Base-by-base conservation (phyloP, 2,113 vertebrate genomes). In the Gasterosteus nipponicus region DNA sequence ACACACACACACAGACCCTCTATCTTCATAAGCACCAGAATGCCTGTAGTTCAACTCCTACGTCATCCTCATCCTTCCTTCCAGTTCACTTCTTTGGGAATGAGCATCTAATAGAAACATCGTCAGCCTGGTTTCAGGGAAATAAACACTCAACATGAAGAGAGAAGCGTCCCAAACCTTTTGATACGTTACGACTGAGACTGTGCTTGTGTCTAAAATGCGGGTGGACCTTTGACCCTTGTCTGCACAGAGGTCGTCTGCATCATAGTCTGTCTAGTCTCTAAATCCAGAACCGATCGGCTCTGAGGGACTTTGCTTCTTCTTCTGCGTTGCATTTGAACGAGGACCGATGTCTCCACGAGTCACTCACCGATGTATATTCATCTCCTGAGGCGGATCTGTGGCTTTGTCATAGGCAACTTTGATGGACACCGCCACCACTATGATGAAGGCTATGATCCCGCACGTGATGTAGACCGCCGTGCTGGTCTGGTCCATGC, bases 401-500 rank as follows among this genome's bases (percentile, higher is more conserved):
- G 96, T 98, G 2, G 97, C 96, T 95, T 99, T 99, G 91, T 99
- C 98, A 4, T 99, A 99, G 60, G 97, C 96, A 88, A 99, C 97
- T 96, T 99, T 99, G 61, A 93, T 96, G 7, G 97, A 98, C 91
- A 99, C 96, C 2, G 96, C 97, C 11, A 97, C 91, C 42, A 98
- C 96, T 73, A 99, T 96, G 85, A 99, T 96, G 75, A 98, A 98
- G 89, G 97, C 97, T 75, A 99, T 96, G 88, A 98, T 95, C 82
- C 98, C 98, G 69, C 97, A 98, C 51, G 97, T 98, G 93, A 99
- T 98, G 87, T 98, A 99, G 73, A 99, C 98, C 7, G 97, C 98
- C 60, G 96, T 97, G 86, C 96, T 99, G 86, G 98, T 99, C 93
- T 95, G 97, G 87, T 99, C 97, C 93, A 97, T 96, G 88, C 95